Evolutionary conservation across 1,140 invertebrate species (phyloP), one percentile per base, ranked within the genome.

Genomic region (Scaptodrosophila lebanonensis): DNA sequence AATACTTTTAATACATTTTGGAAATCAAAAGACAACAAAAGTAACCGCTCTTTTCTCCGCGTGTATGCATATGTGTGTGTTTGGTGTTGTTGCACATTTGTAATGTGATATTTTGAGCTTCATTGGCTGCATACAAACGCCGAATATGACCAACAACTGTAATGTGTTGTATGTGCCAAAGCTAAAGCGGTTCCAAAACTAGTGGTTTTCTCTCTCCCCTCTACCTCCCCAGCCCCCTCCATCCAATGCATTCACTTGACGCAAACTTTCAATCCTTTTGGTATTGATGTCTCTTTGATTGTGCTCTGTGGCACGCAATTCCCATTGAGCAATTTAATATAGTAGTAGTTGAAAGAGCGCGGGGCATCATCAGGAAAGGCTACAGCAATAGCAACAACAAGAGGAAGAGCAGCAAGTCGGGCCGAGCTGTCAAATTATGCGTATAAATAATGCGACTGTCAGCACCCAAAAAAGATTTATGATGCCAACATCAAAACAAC

Each of bases 101-200:
- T 69, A 77, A 77, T 83, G 65, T 44, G 72, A 83, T 83, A 76
- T 69, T 72, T 77, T 62, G 68, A 50, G 60, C 70, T 77, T 83
- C 59, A 83, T 69, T 83, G 71, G 60, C 35, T 54, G 72, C 36
- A 15, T n/a, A 29, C 32, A 48, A 33, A 32, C 43, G 45, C 39
- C 30, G 33, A 69, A 35, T 48, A 45, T 39, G 40, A 65, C 65
- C 60, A 45, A 33, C 35, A 54, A 58, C 63, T 50, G 51, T 33
- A 65, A 56, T 65, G 51, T 63, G 45, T 50, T n/a, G n/a, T n/a
- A n/a, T n/a, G n/a, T n/a, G n/a, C n/a, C n/a, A 25, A 25, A 25
- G 22, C 8, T 25, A 25, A 25, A 25, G 8, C 3, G 8, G 3
- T 25, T 4, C 22, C 47, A 51, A 51, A 63, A 47, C 42, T 44